A percentile compares a stretch with the other conserved stretches of the same genome.
phyloP scores from a whole-genome alignment of 2,888 invertebrate species.

The Troilus luridus region DNA sequence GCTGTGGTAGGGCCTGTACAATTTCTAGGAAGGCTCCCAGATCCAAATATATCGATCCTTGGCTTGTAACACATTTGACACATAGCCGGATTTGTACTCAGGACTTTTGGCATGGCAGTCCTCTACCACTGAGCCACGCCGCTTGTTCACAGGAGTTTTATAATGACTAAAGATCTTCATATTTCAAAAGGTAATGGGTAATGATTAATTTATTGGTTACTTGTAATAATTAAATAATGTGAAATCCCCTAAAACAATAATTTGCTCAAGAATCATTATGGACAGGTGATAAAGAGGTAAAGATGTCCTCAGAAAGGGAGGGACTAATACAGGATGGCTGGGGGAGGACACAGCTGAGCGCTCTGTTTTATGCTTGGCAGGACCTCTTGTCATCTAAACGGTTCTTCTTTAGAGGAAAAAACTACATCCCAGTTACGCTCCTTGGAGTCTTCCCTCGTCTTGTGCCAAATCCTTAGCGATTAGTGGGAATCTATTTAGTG shows the following conservation, averaged over 20 bases:
- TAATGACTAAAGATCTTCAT: no score
- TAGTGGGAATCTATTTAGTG: not conserved
- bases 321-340: not conserved
- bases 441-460: not conserved
- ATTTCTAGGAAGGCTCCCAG: no score
- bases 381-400: conserved; percentile 15
- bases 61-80: no score
- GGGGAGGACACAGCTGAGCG: conserved; percentile 8
- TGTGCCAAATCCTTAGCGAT: conserved; percentile 13
- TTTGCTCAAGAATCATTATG: not conserved
- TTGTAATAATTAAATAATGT: no score
- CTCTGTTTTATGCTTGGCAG: conserved; percentile 40
- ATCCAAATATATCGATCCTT: no score
- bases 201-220: no score
- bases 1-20: no score
- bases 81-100: no score
- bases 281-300: not conserved
- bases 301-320: not conserved
- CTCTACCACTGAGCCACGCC: no score
- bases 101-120: no score
- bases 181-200: no score
- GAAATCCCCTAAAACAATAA: not conserved
- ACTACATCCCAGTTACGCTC: conserved; percentile 5
- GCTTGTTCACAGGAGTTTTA: no score
- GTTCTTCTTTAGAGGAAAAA: not conserved